Percentiles rank a stretch among this genome's conserved stretches.
Conservation (phyloP, 2,797 vertebrate genomes). For the Sebastes melanostomus region DNA sequence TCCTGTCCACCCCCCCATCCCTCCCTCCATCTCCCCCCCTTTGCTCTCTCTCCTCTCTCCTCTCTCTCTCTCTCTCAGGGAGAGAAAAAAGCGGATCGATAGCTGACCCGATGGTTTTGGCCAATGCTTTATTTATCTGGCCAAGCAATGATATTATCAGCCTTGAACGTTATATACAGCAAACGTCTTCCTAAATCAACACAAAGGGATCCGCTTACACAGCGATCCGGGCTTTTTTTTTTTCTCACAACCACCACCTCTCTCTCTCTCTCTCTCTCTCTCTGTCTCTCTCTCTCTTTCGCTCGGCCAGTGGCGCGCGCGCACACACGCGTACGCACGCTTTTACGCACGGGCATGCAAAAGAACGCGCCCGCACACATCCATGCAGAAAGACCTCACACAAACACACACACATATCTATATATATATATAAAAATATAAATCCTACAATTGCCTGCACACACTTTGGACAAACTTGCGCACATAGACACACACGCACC, state of each 20-base stretch:
- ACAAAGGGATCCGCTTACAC: slow-evolving; percentile 88
- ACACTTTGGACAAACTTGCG: slow-evolving; percentile 26
- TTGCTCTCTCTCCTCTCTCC: slow-evolving; percentile 35
- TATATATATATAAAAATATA: background rate
- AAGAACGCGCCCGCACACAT: slow-evolving; percentile 53
- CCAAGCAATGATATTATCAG: slow-evolving; percentile 87
- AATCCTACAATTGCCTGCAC: slow-evolving; percentile 12
- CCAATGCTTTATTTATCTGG: slow-evolving; percentile 88
- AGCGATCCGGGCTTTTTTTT: slow-evolving; percentile 73
- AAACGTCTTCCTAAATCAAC: slow-evolving; percentile 92
- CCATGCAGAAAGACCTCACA: slow-evolving; percentile 40
- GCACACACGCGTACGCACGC: slow-evolving; percentile 64
- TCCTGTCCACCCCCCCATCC: slow-evolving; percentile 39
- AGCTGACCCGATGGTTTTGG: slow-evolving; percentile 86
- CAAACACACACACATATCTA: background rate
- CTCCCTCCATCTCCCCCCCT: slow-evolving; percentile 17
- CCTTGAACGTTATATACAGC: slow-evolving; percentile 90
- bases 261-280: slow-evolving; percentile 31
- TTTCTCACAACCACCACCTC: slow-evolving; percentile 75
- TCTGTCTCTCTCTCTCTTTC: slow-evolving; percentile 52
- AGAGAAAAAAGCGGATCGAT: slow-evolving; percentile 82
- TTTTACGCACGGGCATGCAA: slow-evolving; percentile 65
- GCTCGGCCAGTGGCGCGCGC: slow-evolving; percentile 48
- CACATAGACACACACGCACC: slow-evolving; percentile 16
- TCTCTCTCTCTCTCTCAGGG: slow-evolving; percentile 73